Percentiles rank a stretch among this genome's conserved stretches.
Evolutionary conservation across 2,113 vertebrate genomes (phyloP).

Genomic region (Ibidorhyncha struthersii): DNA sequence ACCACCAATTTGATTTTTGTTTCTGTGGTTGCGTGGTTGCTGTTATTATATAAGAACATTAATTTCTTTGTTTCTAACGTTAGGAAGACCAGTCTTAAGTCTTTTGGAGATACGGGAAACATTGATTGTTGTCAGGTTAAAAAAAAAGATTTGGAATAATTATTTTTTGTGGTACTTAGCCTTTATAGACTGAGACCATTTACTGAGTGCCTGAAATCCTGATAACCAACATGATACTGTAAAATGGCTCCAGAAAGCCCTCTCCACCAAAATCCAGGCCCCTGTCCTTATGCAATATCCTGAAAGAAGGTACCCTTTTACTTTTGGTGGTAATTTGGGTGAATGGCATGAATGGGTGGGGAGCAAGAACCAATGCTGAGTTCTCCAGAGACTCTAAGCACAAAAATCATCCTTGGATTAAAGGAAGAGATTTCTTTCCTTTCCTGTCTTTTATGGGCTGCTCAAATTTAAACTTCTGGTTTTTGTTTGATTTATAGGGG

Average conservation of each 20-base stretch:
- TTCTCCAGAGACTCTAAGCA: not conserved
- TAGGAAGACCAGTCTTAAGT: not conserved
- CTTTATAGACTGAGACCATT: conserved; percentile 45
- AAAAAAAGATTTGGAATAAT: not conserved
- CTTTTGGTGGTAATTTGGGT: not conserved
- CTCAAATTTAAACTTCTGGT: not conserved
- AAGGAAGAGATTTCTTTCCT: not conserved
- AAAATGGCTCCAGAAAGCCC: conserved; percentile 41
- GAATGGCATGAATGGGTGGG: not conserved
- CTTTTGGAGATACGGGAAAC: not conserved
- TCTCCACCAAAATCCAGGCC: conserved; percentile 29
- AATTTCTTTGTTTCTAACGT: not conserved
- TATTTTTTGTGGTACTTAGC: conserved; percentile 36
- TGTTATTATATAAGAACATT: not conserved
- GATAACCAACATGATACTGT: conserved; percentile 24
- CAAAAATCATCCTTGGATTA: not conserved
- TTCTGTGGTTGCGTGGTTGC: not conserved
- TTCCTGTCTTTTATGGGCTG: not conserved
- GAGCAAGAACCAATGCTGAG: not conserved
- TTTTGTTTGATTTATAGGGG: not conserved
- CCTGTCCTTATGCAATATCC: conserved; percentile 20
- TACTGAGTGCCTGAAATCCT: conserved; percentile 32
- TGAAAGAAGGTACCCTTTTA: conserved; percentile 34
- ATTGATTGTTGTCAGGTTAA: not conserved
- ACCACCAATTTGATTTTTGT: not conserved